phyloP scores from a whole-genome alignment of 2,888 invertebrate species.

The Apeira syringaria region DNA sequence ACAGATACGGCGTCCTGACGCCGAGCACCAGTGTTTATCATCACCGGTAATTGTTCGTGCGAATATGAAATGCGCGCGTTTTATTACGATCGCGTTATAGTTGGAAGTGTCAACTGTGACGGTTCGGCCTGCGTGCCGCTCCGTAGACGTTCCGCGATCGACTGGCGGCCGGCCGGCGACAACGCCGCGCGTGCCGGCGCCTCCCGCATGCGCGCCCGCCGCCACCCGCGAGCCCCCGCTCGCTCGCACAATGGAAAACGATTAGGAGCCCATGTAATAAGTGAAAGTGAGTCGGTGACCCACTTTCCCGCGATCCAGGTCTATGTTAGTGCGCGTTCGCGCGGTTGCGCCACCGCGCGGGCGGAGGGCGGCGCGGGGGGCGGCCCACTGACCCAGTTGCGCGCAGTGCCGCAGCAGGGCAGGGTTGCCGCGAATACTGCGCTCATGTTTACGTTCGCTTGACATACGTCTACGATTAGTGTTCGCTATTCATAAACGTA shows the following conservation, averaged over 20 bases:
- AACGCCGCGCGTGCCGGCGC: constrained; percentile 79
- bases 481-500: constrained; percentile 37
- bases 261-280: constrained; percentile 92
- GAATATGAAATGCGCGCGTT: constrained; percentile 63
- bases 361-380: constrained; percentile 81
- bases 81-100: constrained; percentile 69
- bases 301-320: constrained; percentile 96
- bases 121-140: constrained; percentile 68
- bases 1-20: constrained; percentile 43
- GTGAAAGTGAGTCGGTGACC: constrained; percentile 95
- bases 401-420: constrained; percentile 85
- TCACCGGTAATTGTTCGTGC: constrained; percentile 42
- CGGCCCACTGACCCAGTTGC: constrained; percentile 94
- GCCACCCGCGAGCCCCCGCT: constrained; percentile 77
- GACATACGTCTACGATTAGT: constrained; percentile 53
- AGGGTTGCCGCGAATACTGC: constrained; percentile 79
- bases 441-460: constrained; percentile 75
- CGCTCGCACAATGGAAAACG: constrained; percentile 88
- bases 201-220: constrained; percentile 80
- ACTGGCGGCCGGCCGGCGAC: constrained; percentile 78
- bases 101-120: constrained; percentile 41
- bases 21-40: constrained; percentile 46
- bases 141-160: constrained; percentile 73
- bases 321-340: constrained; percentile 90
- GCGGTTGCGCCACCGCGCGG: constrained; percentile 80